These are phyloP conservation scores for Buceros bicornis DNA, from an alignment of 2,797 vertebrate genomes.

Conservation along the genomic window DNA sequence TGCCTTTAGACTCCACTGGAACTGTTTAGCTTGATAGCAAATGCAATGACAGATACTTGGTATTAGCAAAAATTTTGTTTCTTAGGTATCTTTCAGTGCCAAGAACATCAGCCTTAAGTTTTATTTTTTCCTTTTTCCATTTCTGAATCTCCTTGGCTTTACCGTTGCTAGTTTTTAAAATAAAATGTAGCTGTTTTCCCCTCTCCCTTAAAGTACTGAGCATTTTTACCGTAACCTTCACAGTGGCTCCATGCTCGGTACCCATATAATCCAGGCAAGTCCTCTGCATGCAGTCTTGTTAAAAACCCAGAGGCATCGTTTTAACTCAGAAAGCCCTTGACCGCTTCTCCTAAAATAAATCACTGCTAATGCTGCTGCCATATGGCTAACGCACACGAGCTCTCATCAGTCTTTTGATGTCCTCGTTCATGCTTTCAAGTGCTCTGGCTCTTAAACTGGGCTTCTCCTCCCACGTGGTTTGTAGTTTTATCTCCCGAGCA, in stretches of 20 bases:
- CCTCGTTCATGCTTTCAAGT: not conserved
- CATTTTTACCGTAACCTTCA: not conserved
- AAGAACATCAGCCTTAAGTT: conserved; percentile 27
- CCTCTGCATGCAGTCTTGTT: not conserved
- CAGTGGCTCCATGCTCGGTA: not conserved
- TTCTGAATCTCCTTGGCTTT: conserved; percentile 4
- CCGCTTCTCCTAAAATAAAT: conserved; percentile 37
- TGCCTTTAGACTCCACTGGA: conserved; percentile 18
- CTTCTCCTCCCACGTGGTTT: not conserved
- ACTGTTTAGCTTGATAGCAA: conserved; percentile 42
- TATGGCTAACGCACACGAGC: not conserved
- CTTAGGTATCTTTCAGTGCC: not conserved
- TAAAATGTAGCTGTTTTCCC: not conserved
- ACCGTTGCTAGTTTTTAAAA: not conserved
- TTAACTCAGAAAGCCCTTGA: not conserved
- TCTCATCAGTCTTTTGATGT: not conserved
- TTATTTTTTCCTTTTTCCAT: not conserved
- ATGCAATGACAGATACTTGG: conserved; percentile 10
- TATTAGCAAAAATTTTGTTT: conserved; percentile 32
- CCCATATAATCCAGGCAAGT: conserved; percentile 13
- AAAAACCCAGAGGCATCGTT: not conserved
- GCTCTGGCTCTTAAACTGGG: fast-evolving
- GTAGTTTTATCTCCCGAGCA: not conserved
- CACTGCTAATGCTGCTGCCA: conserved; percentile 20
- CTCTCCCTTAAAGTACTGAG: not conserved